phyloP scores from a whole-genome alignment of 2,888 invertebrate genomes.

The Xestia xanthographa region DNA sequence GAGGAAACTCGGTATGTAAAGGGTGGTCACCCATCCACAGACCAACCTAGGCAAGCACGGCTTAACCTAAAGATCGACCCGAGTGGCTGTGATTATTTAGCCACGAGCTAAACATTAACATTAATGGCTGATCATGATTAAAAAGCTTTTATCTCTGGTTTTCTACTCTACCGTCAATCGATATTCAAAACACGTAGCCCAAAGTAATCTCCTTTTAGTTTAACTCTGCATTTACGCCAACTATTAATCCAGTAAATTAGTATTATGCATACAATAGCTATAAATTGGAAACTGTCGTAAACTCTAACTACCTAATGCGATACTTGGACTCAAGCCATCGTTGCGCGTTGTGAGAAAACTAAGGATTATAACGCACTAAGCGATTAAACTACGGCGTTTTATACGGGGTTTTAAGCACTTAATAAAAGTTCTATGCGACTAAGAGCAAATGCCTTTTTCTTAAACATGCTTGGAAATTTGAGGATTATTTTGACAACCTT shows the following conservation, averaged over 20 bases:
- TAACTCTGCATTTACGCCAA: not conserved
- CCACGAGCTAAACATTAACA: no score
- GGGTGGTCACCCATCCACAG: no score
- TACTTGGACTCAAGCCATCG: conserved; percentile 49
- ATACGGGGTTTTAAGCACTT: not conserved
- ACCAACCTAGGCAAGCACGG: no score
- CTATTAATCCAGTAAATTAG: conserved; percentile 7
- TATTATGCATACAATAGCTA: conserved; percentile 15
- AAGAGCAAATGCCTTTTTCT: not conserved
- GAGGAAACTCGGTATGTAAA: no score
- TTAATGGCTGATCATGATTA: no score
- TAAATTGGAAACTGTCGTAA: conserved; percentile 40
- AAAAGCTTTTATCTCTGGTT: no score
- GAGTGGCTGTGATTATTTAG: no score
- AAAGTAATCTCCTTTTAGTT: not conserved
- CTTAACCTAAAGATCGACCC: no score
- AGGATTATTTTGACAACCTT: no score
- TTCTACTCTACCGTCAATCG: no score
- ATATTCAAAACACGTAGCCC: not conserved
- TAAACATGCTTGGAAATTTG: no score
- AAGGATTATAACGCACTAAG: conserved; percentile 5
- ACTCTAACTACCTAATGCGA: conserved; percentile 17
- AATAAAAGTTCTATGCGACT: not conserved
- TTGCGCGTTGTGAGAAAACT: conserved; percentile 10
- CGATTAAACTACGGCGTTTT: not conserved